A percentile compares a stretch with the other conserved stretches of the same genome.
Evolutionary conservation across 2,797 vertebrate species (phyloP).

Genomic region (Columba guinea): DNA sequence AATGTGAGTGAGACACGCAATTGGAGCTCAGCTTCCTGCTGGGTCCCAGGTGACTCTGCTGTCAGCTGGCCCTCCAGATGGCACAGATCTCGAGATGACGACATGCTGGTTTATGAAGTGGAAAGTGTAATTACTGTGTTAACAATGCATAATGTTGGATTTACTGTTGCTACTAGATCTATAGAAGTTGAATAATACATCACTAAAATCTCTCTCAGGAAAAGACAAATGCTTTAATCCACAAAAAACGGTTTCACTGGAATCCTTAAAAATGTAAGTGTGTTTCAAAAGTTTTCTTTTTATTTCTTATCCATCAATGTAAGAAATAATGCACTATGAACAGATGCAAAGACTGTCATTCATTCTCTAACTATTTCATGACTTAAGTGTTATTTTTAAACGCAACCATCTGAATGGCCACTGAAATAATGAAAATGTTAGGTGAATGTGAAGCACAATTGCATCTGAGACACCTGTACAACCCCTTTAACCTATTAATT

Average conservation of each 20-base stretch:
- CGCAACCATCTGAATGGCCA: not conserved
- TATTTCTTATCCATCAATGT: not conserved
- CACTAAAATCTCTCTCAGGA: not conserved
- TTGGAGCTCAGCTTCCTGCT: not conserved
- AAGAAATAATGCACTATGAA: not conserved
- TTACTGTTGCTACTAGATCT: not conserved
- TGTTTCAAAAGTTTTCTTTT: not conserved
- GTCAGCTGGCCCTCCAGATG: conserved; percentile 55
- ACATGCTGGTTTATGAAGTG: not conserved
- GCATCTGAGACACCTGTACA: not conserved
- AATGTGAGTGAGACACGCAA: accelerated
- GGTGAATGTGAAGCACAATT: accelerated
- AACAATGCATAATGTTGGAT: conserved; percentile 1
- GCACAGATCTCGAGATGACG: not conserved
- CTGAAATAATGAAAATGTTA: not conserved
- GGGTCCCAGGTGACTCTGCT: not conserved
- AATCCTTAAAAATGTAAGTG: not conserved
- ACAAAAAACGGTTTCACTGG: not conserved
- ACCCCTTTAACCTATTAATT: not conserved
- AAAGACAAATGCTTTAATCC: not conserved
- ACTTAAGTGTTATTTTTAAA: not conserved
- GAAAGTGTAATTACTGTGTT: conserved; percentile 46
- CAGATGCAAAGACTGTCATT: not conserved
- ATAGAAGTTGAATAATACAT: not conserved
- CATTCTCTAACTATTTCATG: accelerated